These are phyloP conservation scores for Cosmia pyralina DNA, from an alignment of 2,888 invertebrate genomes.

Conservation along the genomic window DNA sequence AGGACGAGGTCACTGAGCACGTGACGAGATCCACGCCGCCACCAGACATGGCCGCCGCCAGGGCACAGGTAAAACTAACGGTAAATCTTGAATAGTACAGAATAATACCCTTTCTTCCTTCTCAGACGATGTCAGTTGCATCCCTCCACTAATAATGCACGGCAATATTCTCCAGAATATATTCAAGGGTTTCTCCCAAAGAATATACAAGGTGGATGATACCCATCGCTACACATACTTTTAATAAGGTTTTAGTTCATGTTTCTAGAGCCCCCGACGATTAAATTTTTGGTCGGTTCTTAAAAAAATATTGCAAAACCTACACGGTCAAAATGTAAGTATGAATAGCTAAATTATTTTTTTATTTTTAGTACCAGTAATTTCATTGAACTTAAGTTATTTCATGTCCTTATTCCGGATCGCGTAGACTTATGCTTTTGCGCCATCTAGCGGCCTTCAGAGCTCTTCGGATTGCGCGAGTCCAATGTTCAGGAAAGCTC, in stretches of 20 bases:
- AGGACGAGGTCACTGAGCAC: conserved; percentile 95
- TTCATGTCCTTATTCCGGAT: too few species aligned
- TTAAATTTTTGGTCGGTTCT: too few species aligned
- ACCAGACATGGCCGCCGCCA: conserved; percentile 84
- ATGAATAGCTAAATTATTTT: too few species aligned
- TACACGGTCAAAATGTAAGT: too few species aligned
- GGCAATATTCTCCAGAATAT: background rate
- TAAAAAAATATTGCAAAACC: too few species aligned
- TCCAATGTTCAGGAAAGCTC: background rate
- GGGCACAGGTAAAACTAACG: conserved; percentile 80
- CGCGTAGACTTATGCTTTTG: background rate
- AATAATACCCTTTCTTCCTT: conserved; percentile 9
- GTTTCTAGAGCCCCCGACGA: too few species aligned
- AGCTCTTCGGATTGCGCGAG: background rate
- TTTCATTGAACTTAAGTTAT: too few species aligned
- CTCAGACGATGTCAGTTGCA: background rate
- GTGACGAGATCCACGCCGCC: conserved; percentile 84
- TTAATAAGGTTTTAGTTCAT: too few species aligned
- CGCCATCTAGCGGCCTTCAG: background rate
- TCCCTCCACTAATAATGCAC: background rate
- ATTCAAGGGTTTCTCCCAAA: background rate
- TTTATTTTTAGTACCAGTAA: too few species aligned
- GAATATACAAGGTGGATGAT: too few species aligned
- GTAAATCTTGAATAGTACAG: conserved; percentile 15
- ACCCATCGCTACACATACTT: too few species aligned